Percentiles rank a stretch among this genome's conserved stretches.
Evolutionary conservation across 2,888 invertebrate species (phyloP).

Genomic region (Drosophila fungiperda): DNA sequence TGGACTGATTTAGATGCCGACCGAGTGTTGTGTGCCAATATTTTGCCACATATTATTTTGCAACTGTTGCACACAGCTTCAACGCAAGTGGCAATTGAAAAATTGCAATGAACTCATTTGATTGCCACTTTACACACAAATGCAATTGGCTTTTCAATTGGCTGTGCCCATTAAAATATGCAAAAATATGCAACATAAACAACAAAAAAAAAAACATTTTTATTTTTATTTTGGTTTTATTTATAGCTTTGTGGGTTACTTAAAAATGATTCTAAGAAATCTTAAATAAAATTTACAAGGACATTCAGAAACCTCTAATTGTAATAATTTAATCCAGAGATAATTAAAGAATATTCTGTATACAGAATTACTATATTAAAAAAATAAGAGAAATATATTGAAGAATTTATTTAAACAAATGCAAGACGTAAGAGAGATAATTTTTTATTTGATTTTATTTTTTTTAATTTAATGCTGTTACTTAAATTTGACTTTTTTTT

Average conservation of each 20-base stretch:
- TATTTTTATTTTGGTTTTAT: not conserved
- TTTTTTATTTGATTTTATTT: not conserved
- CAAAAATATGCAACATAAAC: not conserved
- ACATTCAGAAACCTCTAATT: too few relatives aligned
- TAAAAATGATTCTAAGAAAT: not conserved
- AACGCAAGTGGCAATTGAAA: constrained; percentile 17
- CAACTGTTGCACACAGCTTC: constrained; percentile 40
- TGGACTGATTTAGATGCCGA: constrained; percentile 62
- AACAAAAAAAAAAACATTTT: not conserved
- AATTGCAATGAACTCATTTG: constrained; percentile 10
- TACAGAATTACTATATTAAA: not conserved
- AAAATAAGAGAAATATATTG: not conserved
- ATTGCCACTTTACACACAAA: constrained; percentile 13
- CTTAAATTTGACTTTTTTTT: too few relatives aligned
- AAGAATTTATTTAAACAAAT: not conserved
- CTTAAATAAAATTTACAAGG: not conserved
- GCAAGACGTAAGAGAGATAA: not conserved
- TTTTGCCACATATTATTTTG: constrained; percentile 15
- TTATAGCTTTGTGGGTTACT: not conserved
- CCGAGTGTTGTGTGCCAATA: constrained; percentile 9
- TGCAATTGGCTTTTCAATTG: not conserved
- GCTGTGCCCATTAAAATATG: not conserved
- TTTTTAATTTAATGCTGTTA: not conserved
- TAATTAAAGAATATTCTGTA: not conserved
- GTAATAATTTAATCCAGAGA: not conserved